Evolutionary conservation across 2,113 vertebrate genomes (phyloP), one percentile per base, ranked within the genome.

Genomic region (Ceyx margarethae): DNA sequence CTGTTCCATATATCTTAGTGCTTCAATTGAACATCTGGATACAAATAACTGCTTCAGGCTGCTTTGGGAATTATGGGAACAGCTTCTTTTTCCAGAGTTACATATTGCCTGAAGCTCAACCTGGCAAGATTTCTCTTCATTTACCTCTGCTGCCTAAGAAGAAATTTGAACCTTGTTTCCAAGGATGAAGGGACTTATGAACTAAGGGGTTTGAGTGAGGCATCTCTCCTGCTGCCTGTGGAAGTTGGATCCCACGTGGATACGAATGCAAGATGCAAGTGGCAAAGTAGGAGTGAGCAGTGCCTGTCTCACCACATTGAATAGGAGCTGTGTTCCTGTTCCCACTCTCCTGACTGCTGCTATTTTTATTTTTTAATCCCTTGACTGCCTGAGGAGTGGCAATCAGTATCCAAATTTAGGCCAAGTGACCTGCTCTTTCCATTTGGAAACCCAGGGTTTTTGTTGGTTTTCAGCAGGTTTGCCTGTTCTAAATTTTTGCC

Each of bases 21-120:
- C 81, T 92, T 93, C 87, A 80, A 37, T 1, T 87, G 71, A 92
- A 93, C 93, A 93, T 75, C 87, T 95, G 91, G 87, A 92, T 91
- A 29, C 57, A 84, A 93, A 1, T 71, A 83, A 89, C 33, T 82
- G 68, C 56, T 86, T 76, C 69, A 75, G 28, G 46, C 78, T 94
- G 62, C 54, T 67, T 82, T 66, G 68, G 65, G 72, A 91, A 54
- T 82, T 54, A 73, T 15, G 51, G 75, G 67, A 85, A 91, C 37
- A 87, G 64, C 50, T 89, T 40, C 45, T 87, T 89, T 77, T 93
- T 78, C 89, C 81, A 82, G 64, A 91, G 76, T 37, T 73, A 33
- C 31, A 25, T 57, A 79, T 5, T 80, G 64, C 56, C 54, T 92
- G 67, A 58, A 87, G 56, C 26, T 69, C 69, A 89, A 92, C 75